These are phyloP conservation scores for Drosophila antonietae DNA, from an alignment of 2,888 invertebrate species.

Conservation along the genomic window DNA sequence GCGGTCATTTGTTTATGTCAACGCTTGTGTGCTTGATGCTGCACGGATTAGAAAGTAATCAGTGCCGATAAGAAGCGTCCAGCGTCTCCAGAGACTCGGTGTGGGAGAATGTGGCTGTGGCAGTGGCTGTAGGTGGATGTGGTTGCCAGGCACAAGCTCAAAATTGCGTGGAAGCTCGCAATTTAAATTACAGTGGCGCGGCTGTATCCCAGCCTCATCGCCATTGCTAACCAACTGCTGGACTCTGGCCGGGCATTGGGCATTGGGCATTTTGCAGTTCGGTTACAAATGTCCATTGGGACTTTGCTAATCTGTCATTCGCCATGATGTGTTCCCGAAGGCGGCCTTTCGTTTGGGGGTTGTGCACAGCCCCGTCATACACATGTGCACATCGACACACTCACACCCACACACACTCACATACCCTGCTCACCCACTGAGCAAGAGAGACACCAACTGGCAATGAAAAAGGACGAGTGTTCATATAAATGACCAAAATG, in stretches of 20 bases:
- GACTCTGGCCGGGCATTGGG: slow-evolving; percentile 42
- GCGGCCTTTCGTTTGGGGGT: slow-evolving; percentile 69
- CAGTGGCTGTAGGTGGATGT: slow-evolving; percentile 19
- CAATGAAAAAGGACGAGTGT: slow-evolving; percentile 79
- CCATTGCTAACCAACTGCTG: slow-evolving; percentile 13
- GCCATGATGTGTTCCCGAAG: slow-evolving; percentile 76
- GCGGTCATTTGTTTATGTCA: slow-evolving; percentile 78
- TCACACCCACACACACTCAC: slow-evolving; percentile 31
- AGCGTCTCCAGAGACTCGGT: slow-evolving; percentile 55
- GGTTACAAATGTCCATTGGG: slow-evolving; percentile 81
- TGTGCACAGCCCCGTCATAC: slow-evolving; percentile 40
- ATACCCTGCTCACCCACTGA: slow-evolving; percentile 25
- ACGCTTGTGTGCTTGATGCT: slow-evolving; percentile 73
- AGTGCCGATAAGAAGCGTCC: slow-evolving; percentile 76
- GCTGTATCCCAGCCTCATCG: slow-evolving; percentile 28
- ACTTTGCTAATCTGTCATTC: slow-evolving; percentile 82
- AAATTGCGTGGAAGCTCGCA: slow-evolving; percentile 61
- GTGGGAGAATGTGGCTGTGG: slow-evolving; percentile 1
- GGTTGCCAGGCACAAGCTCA: slow-evolving; percentile 36
- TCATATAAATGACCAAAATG: slow-evolving; percentile 82
- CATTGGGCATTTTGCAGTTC: slow-evolving; percentile 70
- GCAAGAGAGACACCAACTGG: slow-evolving; percentile 59
- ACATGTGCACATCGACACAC: slow-evolving; percentile 51
- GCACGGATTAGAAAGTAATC: slow-evolving; percentile 80
- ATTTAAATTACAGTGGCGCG: slow-evolving; percentile 69